These are phyloP conservation scores for Drosophila santomea DNA, from an alignment of 1,140 invertebrate genomes.

Conservation along the genomic window DNA sequence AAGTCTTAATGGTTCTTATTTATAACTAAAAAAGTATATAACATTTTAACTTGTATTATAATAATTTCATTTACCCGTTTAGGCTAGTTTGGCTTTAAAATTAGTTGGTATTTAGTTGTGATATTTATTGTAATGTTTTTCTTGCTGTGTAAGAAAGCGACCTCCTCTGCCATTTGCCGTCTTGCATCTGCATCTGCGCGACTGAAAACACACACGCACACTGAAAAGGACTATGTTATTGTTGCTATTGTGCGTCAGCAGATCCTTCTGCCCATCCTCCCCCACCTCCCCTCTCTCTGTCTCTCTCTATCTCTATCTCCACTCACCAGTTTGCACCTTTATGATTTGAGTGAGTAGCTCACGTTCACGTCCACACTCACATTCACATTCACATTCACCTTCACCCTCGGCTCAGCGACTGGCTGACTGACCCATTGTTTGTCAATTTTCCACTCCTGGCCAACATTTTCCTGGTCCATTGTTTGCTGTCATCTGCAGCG, in stretches of 20 bases:
- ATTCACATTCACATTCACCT: constrained; percentile 15
- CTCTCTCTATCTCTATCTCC: constrained; percentile 10
- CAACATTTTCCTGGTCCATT: constrained; percentile 66
- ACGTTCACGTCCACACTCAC: constrained; percentile 12
- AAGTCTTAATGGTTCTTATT: too few relatives aligned
- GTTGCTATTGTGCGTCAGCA: constrained; percentile 46
- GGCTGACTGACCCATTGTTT: constrained; percentile 61
- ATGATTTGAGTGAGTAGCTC: constrained; percentile 21
- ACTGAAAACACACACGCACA: constrained; percentile 13
- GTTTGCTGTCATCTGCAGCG: constrained; percentile 75
- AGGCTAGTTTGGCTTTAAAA: too few relatives aligned
- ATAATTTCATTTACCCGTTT: too few relatives aligned
- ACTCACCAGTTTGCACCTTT: constrained; percentile 25
- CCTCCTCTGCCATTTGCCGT: constrained; percentile 41
- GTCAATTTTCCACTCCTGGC: constrained; percentile 80
- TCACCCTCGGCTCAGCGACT: constrained; percentile 20
- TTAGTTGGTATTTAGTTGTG: too few relatives aligned
- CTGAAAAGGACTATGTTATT: constrained; percentile 29
- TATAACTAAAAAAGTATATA: too few relatives aligned
- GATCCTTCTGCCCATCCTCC: constrained; percentile 53
- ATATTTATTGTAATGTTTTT: not conserved
- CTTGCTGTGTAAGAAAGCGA: constrained; percentile 13
- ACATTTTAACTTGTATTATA: too few relatives aligned
- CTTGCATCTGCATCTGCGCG: constrained; percentile 44
- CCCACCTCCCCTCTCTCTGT: constrained; percentile 5